Base-by-base conservation (phyloP, 37 sponge, comb jelly and placozoan genomes). In the Ianthella basta region DNA sequence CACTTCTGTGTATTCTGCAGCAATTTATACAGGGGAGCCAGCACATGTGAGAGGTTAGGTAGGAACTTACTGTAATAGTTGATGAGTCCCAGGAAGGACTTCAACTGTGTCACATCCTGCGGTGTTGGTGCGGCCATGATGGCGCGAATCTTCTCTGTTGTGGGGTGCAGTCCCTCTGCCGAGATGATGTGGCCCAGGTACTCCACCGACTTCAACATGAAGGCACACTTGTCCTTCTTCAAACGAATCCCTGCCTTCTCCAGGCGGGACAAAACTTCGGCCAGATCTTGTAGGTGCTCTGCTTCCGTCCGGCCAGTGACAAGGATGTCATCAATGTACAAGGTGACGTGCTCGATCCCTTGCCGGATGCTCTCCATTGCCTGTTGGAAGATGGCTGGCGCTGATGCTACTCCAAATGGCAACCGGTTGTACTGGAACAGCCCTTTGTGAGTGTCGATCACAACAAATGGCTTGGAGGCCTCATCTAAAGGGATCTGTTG, bases 181-280 rank as follows among this genome's bases (percentile, higher is more conserved):
- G 72, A 33, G 23, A 89, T 84, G 32, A 37, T 32, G 57, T 90
- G 83, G 21, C 91, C 91, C 74, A 90, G 86, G 59, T 90, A 90
- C 34, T 75, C 33, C 19, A 80, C 82, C 29, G 61, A 60, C 25
- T 29, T 34, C 64, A 32, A 24, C 68, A 87, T 44, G 81, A 89
- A 87, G 3, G 19, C 1, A 63, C 85, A 85, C 50, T 93, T 93
- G 44, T 30, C 59, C 37, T 34, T 34, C 60, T 93, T 93, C 30
- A 84, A 70, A 15, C 84, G 75, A 24, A 92, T 55, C 20, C 85
- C 89, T 86, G 80, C 15, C 10, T 75, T 41, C 53, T 41, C 53
- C 78, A 75, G 53, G 1, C 78, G 15, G 16, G 50, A 0, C 37
- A 75, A 75, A 3, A 75, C 78, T 2, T 75, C 53, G 1, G 37